Evolutionary conservation across 2,113 vertebrate genomes (phyloP).

Genomic region (Aspidoscelis tigris): DNA sequence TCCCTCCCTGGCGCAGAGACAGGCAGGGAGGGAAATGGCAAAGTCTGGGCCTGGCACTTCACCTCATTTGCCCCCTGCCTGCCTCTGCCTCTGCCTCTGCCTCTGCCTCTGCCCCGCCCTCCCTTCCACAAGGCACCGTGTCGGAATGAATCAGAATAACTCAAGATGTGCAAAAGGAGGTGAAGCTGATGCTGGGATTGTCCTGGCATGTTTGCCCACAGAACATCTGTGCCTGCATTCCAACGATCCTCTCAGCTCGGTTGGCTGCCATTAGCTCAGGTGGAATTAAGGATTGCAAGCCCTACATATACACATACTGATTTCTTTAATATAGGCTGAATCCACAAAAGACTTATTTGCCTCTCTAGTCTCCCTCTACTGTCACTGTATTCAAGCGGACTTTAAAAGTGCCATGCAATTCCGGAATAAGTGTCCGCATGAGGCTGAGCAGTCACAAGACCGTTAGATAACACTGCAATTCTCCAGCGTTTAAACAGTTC

Average conservation of each 20-base stretch:
- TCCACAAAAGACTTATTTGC: no score
- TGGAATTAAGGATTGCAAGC: background rate
- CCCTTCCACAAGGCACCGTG: slow-evolving; percentile 17
- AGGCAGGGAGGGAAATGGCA: background rate
- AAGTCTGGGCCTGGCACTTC: fast-evolving
- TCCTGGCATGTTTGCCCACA: slow-evolving; percentile 25
- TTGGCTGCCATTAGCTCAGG: background rate
- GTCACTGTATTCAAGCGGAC: no score
- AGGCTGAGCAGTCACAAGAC: no score
- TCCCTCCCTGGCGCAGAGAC: background rate
- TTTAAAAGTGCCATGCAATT: no score
- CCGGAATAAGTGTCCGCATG: no score
- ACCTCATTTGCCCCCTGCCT: background rate
- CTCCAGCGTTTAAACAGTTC: no score
- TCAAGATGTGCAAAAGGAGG: background rate
- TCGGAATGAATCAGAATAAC: slow-evolving; percentile 45
- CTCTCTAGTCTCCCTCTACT: no score
- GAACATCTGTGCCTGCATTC: slow-evolving; percentile 57
- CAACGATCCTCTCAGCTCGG: background rate
- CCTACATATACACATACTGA: no score
- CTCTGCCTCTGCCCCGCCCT: background rate
- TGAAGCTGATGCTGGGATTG: background rate
- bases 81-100: no score
- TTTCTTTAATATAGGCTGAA: no score
- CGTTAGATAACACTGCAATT: no score